These are phyloP conservation scores for Bujurquina vittata DNA, from an alignment of 2,113 vertebrate genomes.

Conservation along the genomic window DNA sequence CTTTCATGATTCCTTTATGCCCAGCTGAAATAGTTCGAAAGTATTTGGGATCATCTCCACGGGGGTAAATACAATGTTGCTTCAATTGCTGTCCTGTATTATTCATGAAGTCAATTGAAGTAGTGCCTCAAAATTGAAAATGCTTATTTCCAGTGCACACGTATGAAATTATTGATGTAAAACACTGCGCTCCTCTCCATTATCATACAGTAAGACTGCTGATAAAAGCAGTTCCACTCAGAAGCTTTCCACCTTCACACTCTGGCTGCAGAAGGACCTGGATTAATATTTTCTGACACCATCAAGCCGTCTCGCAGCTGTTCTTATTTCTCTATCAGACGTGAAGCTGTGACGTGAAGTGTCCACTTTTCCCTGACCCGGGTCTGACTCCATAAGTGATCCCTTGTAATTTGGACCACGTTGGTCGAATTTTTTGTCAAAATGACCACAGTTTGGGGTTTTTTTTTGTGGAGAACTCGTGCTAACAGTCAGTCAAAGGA, in stretches of 20 bases:
- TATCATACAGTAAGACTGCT: constrained; percentile 52
- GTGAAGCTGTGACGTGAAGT: not conserved
- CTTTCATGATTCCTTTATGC: constrained; percentile 80
- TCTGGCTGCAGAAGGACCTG: not conserved
- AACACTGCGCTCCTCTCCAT: constrained; percentile 35
- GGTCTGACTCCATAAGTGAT: not conserved
- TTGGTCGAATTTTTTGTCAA: not conserved
- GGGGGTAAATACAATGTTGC: constrained; percentile 65
- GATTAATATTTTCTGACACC: not conserved
- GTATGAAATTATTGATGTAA: constrained; percentile 72
- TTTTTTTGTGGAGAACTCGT: not conserved
- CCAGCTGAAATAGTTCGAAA: constrained; percentile 76
- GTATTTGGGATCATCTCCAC: constrained; percentile 75
- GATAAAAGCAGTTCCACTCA: constrained; percentile 27
- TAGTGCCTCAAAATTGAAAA: constrained; percentile 63
- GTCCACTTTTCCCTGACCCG: not conserved
- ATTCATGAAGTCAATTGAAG: constrained; percentile 70
- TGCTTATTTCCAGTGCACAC: constrained; percentile 54
- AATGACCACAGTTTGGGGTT: not conserved
- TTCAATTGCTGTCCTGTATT: constrained; percentile 69
- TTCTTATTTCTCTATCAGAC: not conserved
- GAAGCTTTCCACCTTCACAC: not conserved
- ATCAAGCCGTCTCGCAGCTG: not conserved
- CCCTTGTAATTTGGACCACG: not conserved
- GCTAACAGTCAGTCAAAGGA: not conserved